Conservation (phyloP, 2,888 invertebrate species). For the Mesorhabditis spiculigera region DNA sequence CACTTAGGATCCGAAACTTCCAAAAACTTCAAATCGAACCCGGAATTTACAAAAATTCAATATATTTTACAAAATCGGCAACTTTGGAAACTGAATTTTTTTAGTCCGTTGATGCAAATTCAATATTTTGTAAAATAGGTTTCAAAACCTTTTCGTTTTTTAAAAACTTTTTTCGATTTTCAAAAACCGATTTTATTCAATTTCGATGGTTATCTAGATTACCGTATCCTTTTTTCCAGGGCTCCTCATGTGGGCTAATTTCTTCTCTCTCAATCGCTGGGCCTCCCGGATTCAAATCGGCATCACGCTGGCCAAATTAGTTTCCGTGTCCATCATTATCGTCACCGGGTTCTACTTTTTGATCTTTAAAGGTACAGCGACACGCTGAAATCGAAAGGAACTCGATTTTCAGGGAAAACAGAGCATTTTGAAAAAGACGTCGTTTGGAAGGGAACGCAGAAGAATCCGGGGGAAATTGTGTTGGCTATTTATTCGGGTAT, state of each 20-base stretch:
- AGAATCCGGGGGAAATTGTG: not conserved
- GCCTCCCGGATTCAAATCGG: conserved; percentile 5
- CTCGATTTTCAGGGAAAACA: not conserved
- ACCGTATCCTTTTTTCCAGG: not conserved
- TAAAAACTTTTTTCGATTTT: too few species aligned
- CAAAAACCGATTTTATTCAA: too few species aligned
- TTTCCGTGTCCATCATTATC: conserved; percentile 17
- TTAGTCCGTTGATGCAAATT: too few species aligned
- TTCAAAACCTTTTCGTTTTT: too few species aligned
- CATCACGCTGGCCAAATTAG: not conserved
- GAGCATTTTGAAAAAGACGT: not conserved
- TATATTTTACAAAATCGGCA: too few species aligned
- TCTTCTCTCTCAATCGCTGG: conserved; percentile 1
- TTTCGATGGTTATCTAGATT: too few species aligned
- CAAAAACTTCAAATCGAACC: too few species aligned
- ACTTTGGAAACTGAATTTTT: too few species aligned
- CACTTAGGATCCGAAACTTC: too few species aligned
- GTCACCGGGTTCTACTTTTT: conserved; percentile 31
- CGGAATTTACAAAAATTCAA: too few species aligned
- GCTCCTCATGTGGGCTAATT: conserved; percentile 4
- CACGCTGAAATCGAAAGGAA: not conserved
- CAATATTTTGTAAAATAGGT: too few species aligned
- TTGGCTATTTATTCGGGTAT: conserved; percentile 32
- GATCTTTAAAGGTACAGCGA: conserved; percentile 24
- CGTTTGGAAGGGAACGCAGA: not conserved